Percentiles rank a stretch among this genome's conserved stretches.
Conservation (phyloP, 2,888 invertebrate genomes). For the Cetonia aurata region DNA sequence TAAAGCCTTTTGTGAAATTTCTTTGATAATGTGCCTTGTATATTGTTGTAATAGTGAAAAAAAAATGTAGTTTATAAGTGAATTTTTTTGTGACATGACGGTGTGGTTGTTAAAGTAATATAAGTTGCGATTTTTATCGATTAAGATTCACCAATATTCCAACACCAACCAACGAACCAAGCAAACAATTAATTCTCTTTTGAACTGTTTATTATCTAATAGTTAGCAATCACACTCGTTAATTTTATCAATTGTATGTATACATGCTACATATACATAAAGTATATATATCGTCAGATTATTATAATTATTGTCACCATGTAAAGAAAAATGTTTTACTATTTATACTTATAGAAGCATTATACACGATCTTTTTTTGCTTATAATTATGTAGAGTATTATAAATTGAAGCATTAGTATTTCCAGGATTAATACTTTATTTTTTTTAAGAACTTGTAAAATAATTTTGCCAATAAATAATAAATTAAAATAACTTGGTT, state of each 20-base stretch:
- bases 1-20: slow-evolving; percentile 33
- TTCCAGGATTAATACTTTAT: slow-evolving; percentile 19
- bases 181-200: no score
- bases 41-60: slow-evolving; percentile 39
- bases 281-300: slow-evolving; percentile 14
- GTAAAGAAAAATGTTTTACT: slow-evolving; percentile 30
- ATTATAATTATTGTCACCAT: slow-evolving; percentile 16
- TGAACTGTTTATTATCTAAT: no score
- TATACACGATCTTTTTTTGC: slow-evolving; percentile 18
- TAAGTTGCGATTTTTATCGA: no score
- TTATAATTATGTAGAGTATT: slow-evolving; percentile 21
- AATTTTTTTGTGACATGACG: slow-evolving; percentile 27
- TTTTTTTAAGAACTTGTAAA: slow-evolving; percentile 28
- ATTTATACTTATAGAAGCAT: slow-evolving; percentile 29
- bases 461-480: slow-evolving; percentile 34
- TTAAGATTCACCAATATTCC: no score
- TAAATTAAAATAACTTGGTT: no score
- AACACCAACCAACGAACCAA: no score
- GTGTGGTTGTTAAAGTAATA: slow-evolving; percentile 2
- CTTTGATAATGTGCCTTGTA: slow-evolving; percentile 40
- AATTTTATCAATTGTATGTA: no score
- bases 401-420: slow-evolving; percentile 25
- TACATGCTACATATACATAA: slow-evolving; percentile 6
- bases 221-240: no score
- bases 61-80: slow-evolving; percentile 29